These are phyloP conservation scores for Triplophysa dalaica DNA, from an alignment of 2,113 vertebrate genomes.

Conservation along the genomic window DNA sequence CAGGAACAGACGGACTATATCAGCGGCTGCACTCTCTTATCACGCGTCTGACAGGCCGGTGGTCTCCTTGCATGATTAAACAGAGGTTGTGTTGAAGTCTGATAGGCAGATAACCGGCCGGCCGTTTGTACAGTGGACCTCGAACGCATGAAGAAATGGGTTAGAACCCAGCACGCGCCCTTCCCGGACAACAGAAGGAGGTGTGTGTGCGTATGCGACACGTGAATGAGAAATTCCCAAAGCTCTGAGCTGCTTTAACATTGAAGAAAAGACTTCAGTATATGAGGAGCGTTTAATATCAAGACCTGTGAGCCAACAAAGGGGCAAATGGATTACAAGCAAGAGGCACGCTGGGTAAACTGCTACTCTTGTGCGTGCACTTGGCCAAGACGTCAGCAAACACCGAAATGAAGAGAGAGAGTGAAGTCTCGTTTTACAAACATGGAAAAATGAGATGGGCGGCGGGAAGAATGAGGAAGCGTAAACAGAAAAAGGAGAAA, in stretches of 20 bases:
- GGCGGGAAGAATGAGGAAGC: background rate
- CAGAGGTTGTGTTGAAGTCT: constrained; percentile 15
- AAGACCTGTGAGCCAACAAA: background rate
- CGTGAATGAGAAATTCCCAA: constrained; percentile 8
- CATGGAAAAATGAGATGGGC: constrained; percentile 3
- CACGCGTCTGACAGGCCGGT: constrained; percentile 36
- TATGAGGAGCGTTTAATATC: background rate
- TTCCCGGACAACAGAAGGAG: constrained; percentile 1
- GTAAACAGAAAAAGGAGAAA: constrained; percentile 1
- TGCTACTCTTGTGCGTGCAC: background rate
- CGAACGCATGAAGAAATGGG: constrained; percentile 26
- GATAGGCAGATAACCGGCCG: constrained; percentile 28
- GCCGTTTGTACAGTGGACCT: background rate
- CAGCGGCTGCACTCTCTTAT: constrained; percentile 37
- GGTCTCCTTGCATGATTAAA: constrained; percentile 33
- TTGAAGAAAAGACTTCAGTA: background rate
- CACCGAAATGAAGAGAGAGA: background rate
- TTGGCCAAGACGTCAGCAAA: background rate
- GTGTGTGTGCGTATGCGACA: constrained; percentile 5
- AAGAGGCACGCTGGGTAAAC: background rate
- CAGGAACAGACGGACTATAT: constrained; percentile 28
- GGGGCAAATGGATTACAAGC: background rate
- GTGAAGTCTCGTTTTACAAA: constrained; percentile 4
- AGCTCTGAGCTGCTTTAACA: background rate
- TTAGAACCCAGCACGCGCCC: constrained; percentile 7